Percentiles rank a stretch among this genome's conserved stretches.
Conservation (phyloP, 2,113 vertebrate genomes). For the Myrmecobius fasciatus region DNA sequence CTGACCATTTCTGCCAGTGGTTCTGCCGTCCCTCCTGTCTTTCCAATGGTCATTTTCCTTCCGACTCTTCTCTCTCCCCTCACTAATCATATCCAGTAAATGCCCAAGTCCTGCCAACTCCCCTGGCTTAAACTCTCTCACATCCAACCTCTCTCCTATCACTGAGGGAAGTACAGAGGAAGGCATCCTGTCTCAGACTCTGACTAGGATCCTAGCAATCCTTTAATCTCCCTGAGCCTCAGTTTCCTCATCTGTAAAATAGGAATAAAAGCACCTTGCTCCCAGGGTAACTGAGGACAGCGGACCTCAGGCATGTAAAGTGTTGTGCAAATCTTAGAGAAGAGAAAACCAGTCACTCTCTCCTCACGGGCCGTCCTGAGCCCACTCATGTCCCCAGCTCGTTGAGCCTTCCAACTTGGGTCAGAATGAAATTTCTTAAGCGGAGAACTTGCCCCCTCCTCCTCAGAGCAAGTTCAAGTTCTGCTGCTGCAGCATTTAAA, state of each 20-base stretch:
- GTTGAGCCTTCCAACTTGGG: no score
- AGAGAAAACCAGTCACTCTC: neutral
- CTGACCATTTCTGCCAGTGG: neutral
- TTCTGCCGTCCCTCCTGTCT: neutral
- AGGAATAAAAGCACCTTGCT: neutral
- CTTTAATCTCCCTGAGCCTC: neutral
- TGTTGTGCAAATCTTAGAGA: neutral
- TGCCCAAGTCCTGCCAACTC: neutral
- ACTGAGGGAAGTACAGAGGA: neutral
- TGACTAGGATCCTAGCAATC: neutral
- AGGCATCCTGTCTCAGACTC: neutral
- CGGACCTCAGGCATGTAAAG: neutral
- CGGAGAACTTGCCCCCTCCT: neutral
- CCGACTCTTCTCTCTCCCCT: neutral
- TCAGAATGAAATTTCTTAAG: neutral
- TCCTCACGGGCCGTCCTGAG: neutral
- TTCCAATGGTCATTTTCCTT: neutral
- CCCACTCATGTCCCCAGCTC: no score
- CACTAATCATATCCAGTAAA: neutral
- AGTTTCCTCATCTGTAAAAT: neutral
- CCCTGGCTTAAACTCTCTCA: neutral
- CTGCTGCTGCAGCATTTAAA: neutral
- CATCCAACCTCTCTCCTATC: neutral
- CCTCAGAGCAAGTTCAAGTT: neutral
- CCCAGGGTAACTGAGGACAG: neutral